These are phyloP conservation scores for Platysteira castanea DNA, from an alignment of 2,113 vertebrate species.

Conservation along the genomic window DNA sequence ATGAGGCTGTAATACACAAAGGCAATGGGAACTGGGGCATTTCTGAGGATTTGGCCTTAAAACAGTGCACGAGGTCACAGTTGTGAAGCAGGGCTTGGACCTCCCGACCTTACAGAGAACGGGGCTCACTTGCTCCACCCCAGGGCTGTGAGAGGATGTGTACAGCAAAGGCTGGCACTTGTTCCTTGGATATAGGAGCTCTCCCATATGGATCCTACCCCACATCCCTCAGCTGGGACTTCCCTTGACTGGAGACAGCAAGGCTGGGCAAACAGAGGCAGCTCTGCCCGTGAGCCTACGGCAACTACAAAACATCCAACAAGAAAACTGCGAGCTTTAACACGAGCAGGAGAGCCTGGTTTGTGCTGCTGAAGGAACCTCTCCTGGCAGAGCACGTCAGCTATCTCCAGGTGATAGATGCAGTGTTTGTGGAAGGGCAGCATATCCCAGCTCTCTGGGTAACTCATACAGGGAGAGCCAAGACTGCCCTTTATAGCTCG, in stretches of 20 bases:
- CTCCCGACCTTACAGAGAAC: background rate
- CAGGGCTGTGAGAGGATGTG: background rate
- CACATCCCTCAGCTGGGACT: background rate
- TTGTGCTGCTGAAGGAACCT: background rate
- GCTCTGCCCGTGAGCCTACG: accelerated
- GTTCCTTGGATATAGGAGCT: background rate
- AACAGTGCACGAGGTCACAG: accelerated
- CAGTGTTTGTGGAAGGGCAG: background rate
- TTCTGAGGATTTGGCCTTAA: background rate
- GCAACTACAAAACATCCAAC: background rate
- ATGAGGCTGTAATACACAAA: background rate
- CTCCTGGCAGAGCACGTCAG: background rate
- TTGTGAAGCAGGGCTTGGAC: background rate
- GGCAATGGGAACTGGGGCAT: conserved; percentile 21
- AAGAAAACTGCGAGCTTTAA: background rate
- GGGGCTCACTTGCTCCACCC: background rate
- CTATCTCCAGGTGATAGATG: background rate
- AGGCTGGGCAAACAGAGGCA: background rate
- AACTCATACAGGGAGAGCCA: background rate
- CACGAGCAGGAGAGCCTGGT: background rate
- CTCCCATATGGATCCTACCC: background rate
- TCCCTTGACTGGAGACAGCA: background rate
- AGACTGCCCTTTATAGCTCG: background rate
- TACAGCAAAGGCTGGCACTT: background rate
- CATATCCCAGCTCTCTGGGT: background rate